These are phyloP conservation scores for Drosophila cardini DNA, from an alignment of 1,140 invertebrate species.

Conservation along the genomic window DNA sequence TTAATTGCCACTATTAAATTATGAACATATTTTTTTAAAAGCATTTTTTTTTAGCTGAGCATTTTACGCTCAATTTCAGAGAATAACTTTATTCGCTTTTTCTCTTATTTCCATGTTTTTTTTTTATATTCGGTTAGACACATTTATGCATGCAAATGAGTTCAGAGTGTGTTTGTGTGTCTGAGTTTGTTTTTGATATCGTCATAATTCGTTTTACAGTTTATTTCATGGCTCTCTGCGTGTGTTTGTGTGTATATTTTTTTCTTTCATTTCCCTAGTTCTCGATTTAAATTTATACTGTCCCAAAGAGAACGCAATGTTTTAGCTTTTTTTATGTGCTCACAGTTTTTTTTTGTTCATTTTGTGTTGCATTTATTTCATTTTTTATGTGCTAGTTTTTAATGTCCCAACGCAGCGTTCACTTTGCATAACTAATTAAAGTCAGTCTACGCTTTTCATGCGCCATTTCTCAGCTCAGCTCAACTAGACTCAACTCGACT, in stretches of 20 bases:
- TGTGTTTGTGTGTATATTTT: slow-evolving; percentile 20
- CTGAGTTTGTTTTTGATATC: slow-evolving; percentile 24
- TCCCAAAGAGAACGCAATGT: slow-evolving; percentile 41
- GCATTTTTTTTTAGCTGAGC: slow-evolving; percentile 13
- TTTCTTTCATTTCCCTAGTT: slow-evolving; percentile 20
- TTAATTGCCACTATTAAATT: slow-evolving; percentile 72
- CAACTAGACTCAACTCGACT: not conserved
- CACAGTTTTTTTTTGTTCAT: slow-evolving; percentile 29
- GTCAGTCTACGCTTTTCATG: slow-evolving; percentile 72
- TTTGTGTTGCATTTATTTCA: slow-evolving; percentile 34
- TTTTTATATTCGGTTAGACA: slow-evolving; percentile 11
- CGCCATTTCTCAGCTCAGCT: slow-evolving; percentile 61
- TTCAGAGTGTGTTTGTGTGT: slow-evolving; percentile 19
- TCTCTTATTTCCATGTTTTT: not conserved
- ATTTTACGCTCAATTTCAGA: slow-evolving; percentile 56
- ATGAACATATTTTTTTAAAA: slow-evolving; percentile 40
- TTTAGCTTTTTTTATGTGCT: slow-evolving; percentile 41
- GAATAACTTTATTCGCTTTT: slow-evolving; percentile 40
- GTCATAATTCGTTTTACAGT: slow-evolving; percentile 44
- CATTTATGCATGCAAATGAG: slow-evolving; percentile 42
- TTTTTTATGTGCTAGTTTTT: slow-evolving; percentile 51
- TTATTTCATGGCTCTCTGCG: slow-evolving; percentile 32
- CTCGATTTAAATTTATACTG: slow-evolving; percentile 56
- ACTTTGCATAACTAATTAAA: slow-evolving; percentile 82
- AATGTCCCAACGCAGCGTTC: slow-evolving; percentile 59